Evolutionary conservation across 2,888 invertebrate genomes (phyloP), one percentile per base, ranked within the genome.

Genomic region (Perizoma affinitatum): DNA sequence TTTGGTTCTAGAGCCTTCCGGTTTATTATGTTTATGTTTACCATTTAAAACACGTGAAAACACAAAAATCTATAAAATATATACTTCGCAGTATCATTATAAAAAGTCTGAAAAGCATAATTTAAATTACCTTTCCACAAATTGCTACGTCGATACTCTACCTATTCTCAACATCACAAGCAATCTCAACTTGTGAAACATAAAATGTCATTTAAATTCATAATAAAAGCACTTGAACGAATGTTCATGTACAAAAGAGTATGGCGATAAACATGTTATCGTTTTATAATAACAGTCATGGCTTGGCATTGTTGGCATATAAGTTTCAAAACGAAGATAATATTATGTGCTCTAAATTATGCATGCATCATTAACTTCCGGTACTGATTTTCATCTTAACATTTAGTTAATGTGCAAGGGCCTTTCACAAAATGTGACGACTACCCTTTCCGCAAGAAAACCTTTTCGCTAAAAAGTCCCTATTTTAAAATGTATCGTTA

Each of bases 101-200:
- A 42, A 42, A 10, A n/a, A 42, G 0, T n/a, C n/a, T 10, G 38
- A 47, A 47, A 49, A 45, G 11, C 49, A 40, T 54, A 40, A 54
- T 54, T 56, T 49, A 49, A 56, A 56, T 49, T 10, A 50, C 44
- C 11, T 45, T 40, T 33, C n/a, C 10, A 10, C 48, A 11, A 57
- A 38, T 40, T 42, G 10, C 9, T n/a, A 2, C 5, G 40, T 11
- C 5, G 5, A 11, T 49, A 7, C 0, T 36, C 22, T 22, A 22
- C 22, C 1, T 22, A 22, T 3, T 22, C 3, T 22, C 22, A 22
- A 5, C 36, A 36, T 2, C 49, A 9, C 22, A 9, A 48, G 38
- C 10, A 51, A 57, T 51, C n/a, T 46, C 3, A 46, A 35, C 46
- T 56, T 50, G 38, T 48, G 7, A 9, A 40, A 38, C 38, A 38